Evolutionary conservation across 2,113 vertebrate genomes (phyloP), one percentile per base, ranked within the genome.

Genomic region (Pterocles gutturalis): DNA sequence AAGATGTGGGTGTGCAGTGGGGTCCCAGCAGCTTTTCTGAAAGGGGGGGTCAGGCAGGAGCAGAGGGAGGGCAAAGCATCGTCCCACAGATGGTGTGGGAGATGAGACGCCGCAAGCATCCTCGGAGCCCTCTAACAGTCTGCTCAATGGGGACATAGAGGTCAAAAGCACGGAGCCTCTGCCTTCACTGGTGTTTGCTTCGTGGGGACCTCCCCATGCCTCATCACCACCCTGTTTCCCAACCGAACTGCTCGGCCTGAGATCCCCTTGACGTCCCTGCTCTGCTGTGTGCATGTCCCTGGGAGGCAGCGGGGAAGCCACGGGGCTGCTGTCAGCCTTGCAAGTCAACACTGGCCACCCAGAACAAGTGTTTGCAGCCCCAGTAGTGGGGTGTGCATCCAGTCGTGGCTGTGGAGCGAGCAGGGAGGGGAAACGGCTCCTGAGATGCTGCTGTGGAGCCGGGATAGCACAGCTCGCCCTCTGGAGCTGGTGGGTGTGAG

Each of bases 231-330:
- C 7, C 26, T 67, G 13, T 33, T 66, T 72, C 34, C 84, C 28
- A 67, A 43, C 1, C 7, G 33, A 45, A 33, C 7, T 45, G 7
- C 43, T 70, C 17, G 43, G 36, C 46, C 22, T 58, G 45, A 70
- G 61, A 61, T 53, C 12, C 29, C 29, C 24, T 49, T 24, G 60
- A 22, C 6, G 33, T 66, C 33, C 11, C 51, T 45, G 22, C 48
- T 64, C 34, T 20, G 26, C 29, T 49, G 6, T 2, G 15, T 3
- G 10, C 4, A 4, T 4, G 45, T 57, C 15, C 5, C 0, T 20
- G 25, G 24, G 53, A n/a, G 16, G 21, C 15, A 28, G 67, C 38
- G 60, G 49, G 5, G 11, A 55, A 71, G 53, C 11, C 11, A 31
- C 3, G 3, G 66, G 55, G 29, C 29, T 75, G n/a, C 1, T n/a